These are phyloP conservation scores for Conchocele bisecta DNA, from an alignment of 2,888 invertebrate species.

Conservation along the genomic window DNA sequence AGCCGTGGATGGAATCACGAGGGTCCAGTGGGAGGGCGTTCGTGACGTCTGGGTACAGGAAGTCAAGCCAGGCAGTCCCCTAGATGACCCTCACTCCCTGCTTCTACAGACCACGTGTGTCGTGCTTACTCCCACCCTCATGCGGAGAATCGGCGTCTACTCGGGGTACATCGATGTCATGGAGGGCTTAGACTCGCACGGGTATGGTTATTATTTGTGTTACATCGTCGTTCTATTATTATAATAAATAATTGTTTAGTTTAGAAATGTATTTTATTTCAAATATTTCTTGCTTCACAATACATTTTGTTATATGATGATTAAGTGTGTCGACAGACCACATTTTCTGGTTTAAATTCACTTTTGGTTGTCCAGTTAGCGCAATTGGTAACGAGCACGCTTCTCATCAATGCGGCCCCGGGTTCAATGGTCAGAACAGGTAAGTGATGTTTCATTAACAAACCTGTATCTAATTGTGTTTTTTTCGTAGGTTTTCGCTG, in stretches of 20 bases:
- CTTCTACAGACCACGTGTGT: conserved; percentile 78
- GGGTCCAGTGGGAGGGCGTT: conserved; percentile 39
- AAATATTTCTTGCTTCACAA: neutral
- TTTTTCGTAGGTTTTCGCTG: conserved; percentile 72
- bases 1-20: conserved; percentile 61
- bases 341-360: no score
- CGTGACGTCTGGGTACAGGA: conserved; percentile 31
- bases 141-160: conserved; percentile 59
- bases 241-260: no score
- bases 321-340: no score
- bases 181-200: conserved; percentile 66
- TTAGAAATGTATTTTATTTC: neutral
- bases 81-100: no score
- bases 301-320: no score
- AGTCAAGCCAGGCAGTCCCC: neutral
- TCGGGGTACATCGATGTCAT: conserved; percentile 71
- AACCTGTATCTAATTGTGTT: no score
- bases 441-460: no score
- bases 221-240: no score
- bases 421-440: no score
- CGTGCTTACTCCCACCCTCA: conserved; percentile 70
- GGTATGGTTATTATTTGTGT: conserved; percentile 65
- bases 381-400: no score
- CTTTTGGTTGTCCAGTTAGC: no score
- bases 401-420: no score